These are phyloP conservation scores for Dipodomys stephensi DNA, from an alignment of 2,113 vertebrate genomes.

Conservation along the genomic window DNA sequence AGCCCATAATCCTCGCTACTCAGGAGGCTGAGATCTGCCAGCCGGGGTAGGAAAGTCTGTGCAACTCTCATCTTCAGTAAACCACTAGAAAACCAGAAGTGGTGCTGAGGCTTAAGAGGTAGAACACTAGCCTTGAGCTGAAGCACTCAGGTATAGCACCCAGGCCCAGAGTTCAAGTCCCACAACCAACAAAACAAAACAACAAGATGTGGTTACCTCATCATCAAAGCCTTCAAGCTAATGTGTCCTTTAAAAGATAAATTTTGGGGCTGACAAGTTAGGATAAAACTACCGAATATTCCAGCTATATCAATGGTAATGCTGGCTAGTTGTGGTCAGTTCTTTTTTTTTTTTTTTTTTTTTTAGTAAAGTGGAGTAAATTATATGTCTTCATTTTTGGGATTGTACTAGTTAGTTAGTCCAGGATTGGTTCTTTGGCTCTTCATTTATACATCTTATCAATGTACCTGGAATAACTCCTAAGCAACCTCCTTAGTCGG, in stretches of 20 bases:
- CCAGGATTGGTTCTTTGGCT: not conserved
- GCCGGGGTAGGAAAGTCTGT: too few species aligned
- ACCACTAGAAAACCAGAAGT: too few species aligned
- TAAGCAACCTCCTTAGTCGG: conserved; percentile 30
- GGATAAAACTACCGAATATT: conserved; percentile 37
- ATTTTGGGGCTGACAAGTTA: conserved; percentile 28
- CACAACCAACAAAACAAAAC: too few species aligned
- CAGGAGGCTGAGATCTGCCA: too few species aligned
- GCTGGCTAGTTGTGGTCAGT: not conserved
- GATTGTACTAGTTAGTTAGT: not conserved
- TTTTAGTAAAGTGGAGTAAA: not conserved
- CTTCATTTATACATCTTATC: conserved; percentile 1
- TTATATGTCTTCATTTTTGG: not conserved
- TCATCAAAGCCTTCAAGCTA: conserved; percentile 13
- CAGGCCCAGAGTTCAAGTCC: too few species aligned
- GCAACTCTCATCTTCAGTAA: too few species aligned
- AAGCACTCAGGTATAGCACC: too few species aligned
- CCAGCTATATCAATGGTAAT: not conserved
- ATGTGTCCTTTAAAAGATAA: not conserved
- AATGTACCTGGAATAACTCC: not conserved
- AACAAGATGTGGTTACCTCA: conserved; percentile 29
- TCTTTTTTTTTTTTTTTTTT: conserved; percentile 44
- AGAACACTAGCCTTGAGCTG: too few species aligned
- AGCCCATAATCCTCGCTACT: too few species aligned
- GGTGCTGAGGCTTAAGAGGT: too few species aligned